Percentiles rank a stretch among this genome's conserved stretches.
These are phyloP conservation scores for Arctia plantaginis DNA, from an alignment of 2,888 invertebrate species.

Conservation along the genomic window DNA sequence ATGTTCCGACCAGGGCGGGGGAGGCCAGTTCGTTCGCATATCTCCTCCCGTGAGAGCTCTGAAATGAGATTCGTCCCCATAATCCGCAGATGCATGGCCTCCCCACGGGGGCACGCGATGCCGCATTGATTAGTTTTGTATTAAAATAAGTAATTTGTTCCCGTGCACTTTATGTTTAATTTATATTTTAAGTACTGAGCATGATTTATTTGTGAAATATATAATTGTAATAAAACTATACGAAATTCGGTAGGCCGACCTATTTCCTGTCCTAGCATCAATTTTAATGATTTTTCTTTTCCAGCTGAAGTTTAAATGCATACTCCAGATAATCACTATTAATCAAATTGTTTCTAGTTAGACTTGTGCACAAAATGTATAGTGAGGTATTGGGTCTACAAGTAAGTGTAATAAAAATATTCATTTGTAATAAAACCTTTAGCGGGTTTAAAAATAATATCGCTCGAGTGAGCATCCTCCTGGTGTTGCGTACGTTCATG, in stretches of 20 bases:
- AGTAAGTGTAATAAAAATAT: no score
- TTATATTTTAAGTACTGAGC: neutral
- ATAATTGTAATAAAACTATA: no score
- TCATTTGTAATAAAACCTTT: no score
- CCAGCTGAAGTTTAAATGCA: no score
- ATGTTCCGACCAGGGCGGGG: constrained; percentile 29
- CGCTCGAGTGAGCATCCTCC: neutral
- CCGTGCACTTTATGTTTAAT: constrained; percentile 12
- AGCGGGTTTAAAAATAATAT: neutral
- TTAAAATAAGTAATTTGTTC: constrained; percentile 17
- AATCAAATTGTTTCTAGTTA: no score
- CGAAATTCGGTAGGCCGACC: neutral
- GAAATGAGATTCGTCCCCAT: constrained; percentile 50
- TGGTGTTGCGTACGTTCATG: no score
- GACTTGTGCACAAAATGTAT: no score
- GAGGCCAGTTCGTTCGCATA: constrained; percentile 30
- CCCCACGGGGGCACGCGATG: constrained; percentile 28
- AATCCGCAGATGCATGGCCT: constrained; percentile 41
- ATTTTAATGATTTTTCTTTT: neutral
- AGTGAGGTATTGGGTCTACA: no score
- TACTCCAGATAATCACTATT: no score
- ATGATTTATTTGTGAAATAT: neutral
- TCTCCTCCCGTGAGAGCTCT: constrained; percentile 35
- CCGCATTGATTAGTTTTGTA: constrained; percentile 41
- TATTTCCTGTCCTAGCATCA: neutral